Evolutionary conservation across 2,113 vertebrate genomes (phyloP), one percentile per base, ranked within the genome.

Genomic region (Opisthocomus hoazin): DNA sequence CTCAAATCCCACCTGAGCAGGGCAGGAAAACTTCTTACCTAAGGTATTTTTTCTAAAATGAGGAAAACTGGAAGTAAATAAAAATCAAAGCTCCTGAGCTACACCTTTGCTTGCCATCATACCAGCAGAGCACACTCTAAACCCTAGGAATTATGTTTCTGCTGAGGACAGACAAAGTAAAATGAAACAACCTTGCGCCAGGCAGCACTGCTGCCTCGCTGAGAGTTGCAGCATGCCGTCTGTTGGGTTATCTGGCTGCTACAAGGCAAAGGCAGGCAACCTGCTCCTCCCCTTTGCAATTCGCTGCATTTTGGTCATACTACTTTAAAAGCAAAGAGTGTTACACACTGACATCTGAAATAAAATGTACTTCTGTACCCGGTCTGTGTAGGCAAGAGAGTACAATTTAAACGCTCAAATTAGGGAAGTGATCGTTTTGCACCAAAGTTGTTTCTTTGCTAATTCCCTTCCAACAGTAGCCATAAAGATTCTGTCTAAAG

Each of bases 1-100:
- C 48, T 66, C 64, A 74, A 93, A 92, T 91, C 71, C 76, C 84
- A 63, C 12, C 14, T 48, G 37, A 94, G 53, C 29, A 70, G 10
- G 10, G 37, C 11, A 16, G 43, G 15, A 68, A 91, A 85, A 82
- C 15, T 54, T 70, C 51, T 74, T 69, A 27, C 53, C 75, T 78
- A 17, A 57, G 41, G 12, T 41, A 5, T 29, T 82, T 74, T 70
- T 77, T 41, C 39, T 83, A 32, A 74, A 85, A 77, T 37, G 11
- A 78, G 30, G 2, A 77, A 73, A 75, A 86, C 4, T 56, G 15
- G 34, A 85, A 76, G 53, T 43, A 73, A 91, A 95, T 66, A 45
- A 78, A 84, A 88, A 54, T 11, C 14, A 17, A 51, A 54, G 37
- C 36, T 54, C 61, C 34, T 78, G 43, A 78, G 64, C 37, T 88